Evolutionary conservation across 2,797 vertebrate species (phyloP).

Genomic region (Etheostoma perlongum): DNA sequence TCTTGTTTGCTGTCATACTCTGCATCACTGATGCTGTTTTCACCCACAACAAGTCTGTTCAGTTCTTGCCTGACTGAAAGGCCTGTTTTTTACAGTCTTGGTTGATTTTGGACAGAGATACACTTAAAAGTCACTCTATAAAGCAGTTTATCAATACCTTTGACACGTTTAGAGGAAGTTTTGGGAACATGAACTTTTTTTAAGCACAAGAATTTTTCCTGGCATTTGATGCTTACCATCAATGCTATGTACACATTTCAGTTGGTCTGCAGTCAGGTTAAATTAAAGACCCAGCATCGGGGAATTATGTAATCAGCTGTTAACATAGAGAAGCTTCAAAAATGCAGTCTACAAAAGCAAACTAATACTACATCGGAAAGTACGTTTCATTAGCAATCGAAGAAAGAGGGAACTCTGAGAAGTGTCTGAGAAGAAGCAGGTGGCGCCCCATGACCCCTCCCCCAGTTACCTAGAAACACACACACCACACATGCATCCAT

Average conservation of each 20-base stretch:
- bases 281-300: not conserved
- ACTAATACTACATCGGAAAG: not conserved
- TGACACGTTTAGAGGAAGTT: not conserved
- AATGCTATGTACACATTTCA: not conserved
- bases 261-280: not conserved
- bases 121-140: not conserved
- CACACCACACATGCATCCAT: constrained; percentile 3
- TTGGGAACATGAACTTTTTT: not conserved
- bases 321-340: not conserved
- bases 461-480: constrained; percentile 67
- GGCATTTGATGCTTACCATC: not conserved
- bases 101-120: not conserved
- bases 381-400: constrained; percentile 24
- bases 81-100: constrained; percentile 17
- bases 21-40: constrained; percentile 35
- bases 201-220: not conserved
- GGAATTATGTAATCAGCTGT: not conserved
- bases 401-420: constrained; percentile 41
- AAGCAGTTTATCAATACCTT: not conserved
- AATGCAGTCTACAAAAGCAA: not conserved
- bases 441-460: constrained; percentile 75
- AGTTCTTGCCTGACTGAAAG: constrained; percentile 33
- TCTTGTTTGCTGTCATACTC: constrained; percentile 35
- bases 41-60: constrained; percentile 33
- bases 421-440: constrained; percentile 82